Evolutionary conservation across 1,140 invertebrate genomes (phyloP).

Genomic region (Hermatobates lingyangjiaoensis): DNA sequence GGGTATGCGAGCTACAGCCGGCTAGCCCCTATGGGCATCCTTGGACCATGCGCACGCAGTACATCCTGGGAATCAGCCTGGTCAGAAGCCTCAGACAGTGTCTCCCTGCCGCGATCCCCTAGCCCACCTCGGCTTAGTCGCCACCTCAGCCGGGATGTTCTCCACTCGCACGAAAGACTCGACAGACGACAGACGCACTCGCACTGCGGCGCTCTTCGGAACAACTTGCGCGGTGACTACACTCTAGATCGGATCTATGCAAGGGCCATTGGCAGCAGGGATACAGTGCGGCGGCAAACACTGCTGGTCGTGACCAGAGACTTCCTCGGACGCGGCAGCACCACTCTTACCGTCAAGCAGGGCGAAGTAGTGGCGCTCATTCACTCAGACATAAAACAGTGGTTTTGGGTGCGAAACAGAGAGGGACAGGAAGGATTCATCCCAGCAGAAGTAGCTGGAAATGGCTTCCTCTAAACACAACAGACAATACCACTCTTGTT

Average conservation of each 20-base stretch:
- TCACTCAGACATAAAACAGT: constrained; percentile 30
- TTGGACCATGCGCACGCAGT: constrained; percentile 28
- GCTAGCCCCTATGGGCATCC: constrained; percentile 51
- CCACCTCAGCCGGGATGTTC: background rate
- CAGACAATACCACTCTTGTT: too few species aligned
- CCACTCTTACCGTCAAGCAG: constrained; percentile 40
- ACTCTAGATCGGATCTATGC: constrained; percentile 44
- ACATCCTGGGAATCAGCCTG: constrained; percentile 60
- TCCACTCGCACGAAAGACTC: background rate
- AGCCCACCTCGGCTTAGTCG: background rate
- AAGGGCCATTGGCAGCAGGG: constrained; percentile 24
- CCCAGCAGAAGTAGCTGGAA: constrained; percentile 48
- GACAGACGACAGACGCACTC: constrained; percentile 12
- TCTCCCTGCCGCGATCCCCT: constrained; percentile 34
- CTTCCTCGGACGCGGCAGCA: constrained; percentile 30
- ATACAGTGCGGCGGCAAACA: constrained; percentile 4
- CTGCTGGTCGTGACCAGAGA: constrained; percentile 37
- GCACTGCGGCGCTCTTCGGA: constrained; percentile 28
- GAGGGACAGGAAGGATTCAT: constrained; percentile 54
- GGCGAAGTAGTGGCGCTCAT: constrained; percentile 53
- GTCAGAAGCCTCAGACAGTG: too few species aligned
- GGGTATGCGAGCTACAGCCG: constrained; percentile 36
- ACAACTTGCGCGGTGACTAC: constrained; percentile 45
- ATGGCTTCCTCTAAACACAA: constrained; percentile 47
- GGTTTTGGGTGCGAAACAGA: constrained; percentile 50